Conservation (phyloP, 2,797 vertebrate genomes). For the Premnoplex brunnescens region DNA sequence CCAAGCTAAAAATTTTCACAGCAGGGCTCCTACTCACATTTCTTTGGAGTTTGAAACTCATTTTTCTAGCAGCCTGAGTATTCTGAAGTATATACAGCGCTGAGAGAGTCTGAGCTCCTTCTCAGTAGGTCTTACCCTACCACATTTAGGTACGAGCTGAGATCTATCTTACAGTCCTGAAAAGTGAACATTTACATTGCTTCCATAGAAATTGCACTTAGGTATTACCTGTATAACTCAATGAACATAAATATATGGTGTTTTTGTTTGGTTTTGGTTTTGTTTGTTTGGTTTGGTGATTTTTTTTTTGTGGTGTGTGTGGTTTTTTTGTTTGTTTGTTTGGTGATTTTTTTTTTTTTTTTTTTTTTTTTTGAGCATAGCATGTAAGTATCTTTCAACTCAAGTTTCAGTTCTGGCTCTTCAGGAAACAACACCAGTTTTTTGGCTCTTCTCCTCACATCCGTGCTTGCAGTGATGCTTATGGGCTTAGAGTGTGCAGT, state of each 20-base stretch:
- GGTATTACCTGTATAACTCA: not conserved
- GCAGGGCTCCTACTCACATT: conserved; percentile 27
- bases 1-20: conserved; percentile 55
- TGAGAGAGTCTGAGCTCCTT: not conserved
- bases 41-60: conserved; percentile 32
- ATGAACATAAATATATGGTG: not conserved
- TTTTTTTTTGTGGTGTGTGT: too few species aligned
- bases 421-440: not conserved
- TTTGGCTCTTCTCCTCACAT: not conserved
- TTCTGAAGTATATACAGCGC: conserved; percentile 2
- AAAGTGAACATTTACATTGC: not conserved
- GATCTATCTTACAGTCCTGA: not conserved
- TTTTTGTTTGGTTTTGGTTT: not conserved
- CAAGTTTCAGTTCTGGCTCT: not conserved
- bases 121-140: not conserved
- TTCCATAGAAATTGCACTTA: not conserved
- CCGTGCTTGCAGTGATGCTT: not conserved
- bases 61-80: conserved; percentile 26
- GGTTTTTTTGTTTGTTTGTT: rapidly evolving
- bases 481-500: not conserved
- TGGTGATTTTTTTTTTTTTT: not conserved
- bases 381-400: not conserved
- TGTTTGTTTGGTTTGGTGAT: not conserved
- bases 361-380: not conserved
- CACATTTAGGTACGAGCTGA: not conserved